Conservation (phyloP, 2,797 vertebrate species). For the Bradypodion pumilum region DNA sequence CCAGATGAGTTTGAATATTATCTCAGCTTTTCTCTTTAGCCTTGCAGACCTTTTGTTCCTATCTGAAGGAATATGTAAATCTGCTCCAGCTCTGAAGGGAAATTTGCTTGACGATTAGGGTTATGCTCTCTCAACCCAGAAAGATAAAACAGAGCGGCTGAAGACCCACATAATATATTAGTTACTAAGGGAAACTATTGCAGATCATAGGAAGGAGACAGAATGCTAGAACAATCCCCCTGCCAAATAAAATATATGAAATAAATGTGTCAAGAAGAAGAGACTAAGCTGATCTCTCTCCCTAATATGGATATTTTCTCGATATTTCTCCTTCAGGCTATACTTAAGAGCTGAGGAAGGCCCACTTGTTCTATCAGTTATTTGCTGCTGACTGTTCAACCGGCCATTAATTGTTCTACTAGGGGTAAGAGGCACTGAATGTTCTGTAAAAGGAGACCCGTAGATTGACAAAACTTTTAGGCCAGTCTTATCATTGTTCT, state of each 20-base stretch:
- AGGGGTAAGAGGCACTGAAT: no score
- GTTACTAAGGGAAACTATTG: neutral
- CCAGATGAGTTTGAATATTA: constrained; percentile 15
- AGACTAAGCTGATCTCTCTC: neutral
- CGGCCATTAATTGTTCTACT: neutral
- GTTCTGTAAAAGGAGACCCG: neutral
- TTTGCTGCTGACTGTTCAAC: neutral
- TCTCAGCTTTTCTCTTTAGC: neutral
- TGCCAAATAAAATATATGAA: neutral
- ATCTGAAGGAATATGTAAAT: constrained; percentile 11
- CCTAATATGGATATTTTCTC: neutral
- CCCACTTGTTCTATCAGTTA: neutral
- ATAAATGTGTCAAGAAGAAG: neutral
- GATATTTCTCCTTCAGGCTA: neutral
- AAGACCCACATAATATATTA: neutral
- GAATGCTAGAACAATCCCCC: neutral
- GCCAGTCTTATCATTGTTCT: neutral
- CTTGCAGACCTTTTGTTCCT: constrained; percentile 9
- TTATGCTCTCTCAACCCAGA: neutral
- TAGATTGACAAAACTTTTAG: neutral
- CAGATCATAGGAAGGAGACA: neutral
- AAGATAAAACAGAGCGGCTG: neutral
- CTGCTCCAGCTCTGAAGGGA: neutral
- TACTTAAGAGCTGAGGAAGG: neutral
- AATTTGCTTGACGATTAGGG: neutral